Evolutionary conservation across 2,888 invertebrate genomes (phyloP).

Genomic region (Galerucella calmariensis): DNA sequence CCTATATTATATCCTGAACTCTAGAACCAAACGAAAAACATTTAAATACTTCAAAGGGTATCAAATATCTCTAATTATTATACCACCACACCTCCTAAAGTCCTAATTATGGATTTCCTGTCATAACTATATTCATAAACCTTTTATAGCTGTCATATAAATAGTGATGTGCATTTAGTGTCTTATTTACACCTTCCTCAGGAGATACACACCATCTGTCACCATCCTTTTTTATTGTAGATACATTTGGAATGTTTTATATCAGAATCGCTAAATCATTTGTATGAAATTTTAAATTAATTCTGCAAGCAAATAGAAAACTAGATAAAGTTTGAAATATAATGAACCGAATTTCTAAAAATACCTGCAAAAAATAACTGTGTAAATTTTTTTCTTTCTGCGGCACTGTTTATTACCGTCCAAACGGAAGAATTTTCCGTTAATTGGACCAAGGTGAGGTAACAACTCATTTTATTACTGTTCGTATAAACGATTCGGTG

Average conservation of each 20-base stretch:
- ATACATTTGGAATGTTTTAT: not conserved
- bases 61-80: not conserved
- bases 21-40: no score
- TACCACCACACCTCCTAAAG: not conserved
- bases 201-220: constrained; percentile 18
- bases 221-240: constrained; percentile 16
- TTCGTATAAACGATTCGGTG: constrained; percentile 18
- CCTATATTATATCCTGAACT: no score
- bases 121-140: constrained; percentile 28
- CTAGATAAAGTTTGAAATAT: no score
- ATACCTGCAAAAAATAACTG: no score
- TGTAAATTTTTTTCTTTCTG: not conserved
- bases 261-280: not conserved
- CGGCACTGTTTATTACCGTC: not conserved
- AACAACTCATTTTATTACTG: constrained; percentile 21
- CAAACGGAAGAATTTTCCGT: constrained; percentile 25
- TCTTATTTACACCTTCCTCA: constrained; percentile 30
- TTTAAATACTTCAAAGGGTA: not conserved
- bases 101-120: constrained; percentile 24
- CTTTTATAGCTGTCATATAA: constrained; percentile 24
- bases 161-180: constrained; percentile 26
- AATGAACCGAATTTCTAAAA: no score
- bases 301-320: no score
- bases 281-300: no score
- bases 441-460: constrained; percentile 26